phyloP scores from a whole-genome alignment of 2,797 vertebrate genomes.

The Paratrypauchen microcephalus region DNA sequence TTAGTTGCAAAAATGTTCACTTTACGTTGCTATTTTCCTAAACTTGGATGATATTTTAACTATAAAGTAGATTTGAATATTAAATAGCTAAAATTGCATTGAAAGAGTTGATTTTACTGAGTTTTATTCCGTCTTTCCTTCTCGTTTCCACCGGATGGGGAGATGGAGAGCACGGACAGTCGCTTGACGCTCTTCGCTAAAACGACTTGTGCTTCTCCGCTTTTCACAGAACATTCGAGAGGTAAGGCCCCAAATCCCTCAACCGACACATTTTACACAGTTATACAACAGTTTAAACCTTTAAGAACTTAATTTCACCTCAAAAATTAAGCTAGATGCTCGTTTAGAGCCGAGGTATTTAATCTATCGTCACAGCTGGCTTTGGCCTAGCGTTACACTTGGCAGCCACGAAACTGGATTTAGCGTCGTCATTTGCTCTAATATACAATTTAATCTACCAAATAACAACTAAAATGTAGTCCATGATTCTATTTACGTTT shows the following conservation, averaged over 20 bases:
- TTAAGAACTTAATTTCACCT: accelerated
- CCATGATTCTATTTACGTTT: background rate
- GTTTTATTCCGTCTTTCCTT: background rate
- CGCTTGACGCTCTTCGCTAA: conserved; percentile 26
- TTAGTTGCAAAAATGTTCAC: too few species aligned
- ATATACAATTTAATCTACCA: background rate
- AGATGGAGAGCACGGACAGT: background rate
- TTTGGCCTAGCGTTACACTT: background rate
- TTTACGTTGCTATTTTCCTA: too few species aligned
- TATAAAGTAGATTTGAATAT: too few species aligned
- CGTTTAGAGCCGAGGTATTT: accelerated
- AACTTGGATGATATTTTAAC: too few species aligned
- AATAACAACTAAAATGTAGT: background rate
- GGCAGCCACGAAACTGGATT: background rate
- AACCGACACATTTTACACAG: background rate
- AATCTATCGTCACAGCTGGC: conserved; percentile 15
- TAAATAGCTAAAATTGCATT: background rate
- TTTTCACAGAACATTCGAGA: conserved; percentile 71
- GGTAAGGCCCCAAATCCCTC: conserved; percentile 50
- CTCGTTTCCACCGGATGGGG: background rate
- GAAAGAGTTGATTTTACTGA: background rate
- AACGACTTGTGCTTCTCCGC: conserved; percentile 40
- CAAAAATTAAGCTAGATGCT: background rate
- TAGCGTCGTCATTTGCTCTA: background rate
- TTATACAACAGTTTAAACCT: background rate